phyloP scores from a whole-genome alignment of 2,888 invertebrate species.

The Drosophila putrida region DNA sequence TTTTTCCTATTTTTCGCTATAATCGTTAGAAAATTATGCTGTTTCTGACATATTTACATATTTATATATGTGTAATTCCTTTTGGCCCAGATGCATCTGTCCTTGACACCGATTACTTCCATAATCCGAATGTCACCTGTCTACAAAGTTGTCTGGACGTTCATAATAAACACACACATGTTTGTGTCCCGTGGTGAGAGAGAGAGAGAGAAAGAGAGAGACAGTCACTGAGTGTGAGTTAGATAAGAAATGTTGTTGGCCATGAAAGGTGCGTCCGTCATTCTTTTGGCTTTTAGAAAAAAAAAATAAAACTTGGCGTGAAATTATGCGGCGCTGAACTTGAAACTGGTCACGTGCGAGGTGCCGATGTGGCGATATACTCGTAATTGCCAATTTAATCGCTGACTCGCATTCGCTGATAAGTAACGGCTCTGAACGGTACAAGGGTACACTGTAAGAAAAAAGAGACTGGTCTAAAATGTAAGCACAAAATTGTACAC shows the following conservation, averaged over 20 bases:
- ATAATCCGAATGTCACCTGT: constrained; percentile 49
- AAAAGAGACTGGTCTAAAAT: too few species aligned
- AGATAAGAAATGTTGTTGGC: constrained; percentile 46
- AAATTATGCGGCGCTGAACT: constrained; percentile 67
- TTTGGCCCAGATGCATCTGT: constrained; percentile 30
- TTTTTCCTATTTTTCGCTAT: not conserved
- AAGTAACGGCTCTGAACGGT: constrained; percentile 33
- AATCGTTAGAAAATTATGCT: constrained; percentile 7
- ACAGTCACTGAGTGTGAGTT: constrained; percentile 12
- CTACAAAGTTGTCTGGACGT: constrained; percentile 25
- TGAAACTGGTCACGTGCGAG: constrained; percentile 78
- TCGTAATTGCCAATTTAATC: constrained; percentile 76
- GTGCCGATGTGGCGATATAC: constrained; percentile 74
- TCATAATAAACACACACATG: constrained; percentile 25
- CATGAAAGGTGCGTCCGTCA: constrained; percentile 25
- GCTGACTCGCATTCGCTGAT: constrained; percentile 67
- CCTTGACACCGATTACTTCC: constrained; percentile 49
- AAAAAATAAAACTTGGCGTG: constrained; percentile 36
- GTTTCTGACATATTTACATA: not conserved
- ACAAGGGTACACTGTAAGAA: not conserved
- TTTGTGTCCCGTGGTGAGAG: constrained; percentile 10
- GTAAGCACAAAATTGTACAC: too few species aligned
- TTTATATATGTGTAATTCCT: not conserved
- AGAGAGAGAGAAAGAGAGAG: not conserved
- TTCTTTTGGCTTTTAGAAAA: constrained; percentile 10